A percentile compares a stretch with the other conserved stretches of the same genome.
Evolutionary conservation across 2,797 vertebrate species (phyloP).

Genomic region (Hephaestus fuliginosus): DNA sequence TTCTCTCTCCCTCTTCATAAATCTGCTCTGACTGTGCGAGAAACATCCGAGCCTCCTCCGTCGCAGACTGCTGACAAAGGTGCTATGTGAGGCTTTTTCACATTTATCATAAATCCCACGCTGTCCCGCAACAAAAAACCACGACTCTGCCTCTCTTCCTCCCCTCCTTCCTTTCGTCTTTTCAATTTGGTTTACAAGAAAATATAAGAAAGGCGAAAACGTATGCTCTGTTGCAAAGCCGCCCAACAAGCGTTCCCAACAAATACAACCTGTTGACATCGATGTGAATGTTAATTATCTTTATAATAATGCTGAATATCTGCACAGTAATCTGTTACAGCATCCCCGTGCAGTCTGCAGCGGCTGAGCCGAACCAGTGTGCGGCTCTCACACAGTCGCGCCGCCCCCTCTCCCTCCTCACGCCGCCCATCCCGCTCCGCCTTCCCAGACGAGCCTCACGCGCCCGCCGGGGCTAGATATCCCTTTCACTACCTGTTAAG

Average conservation of each 20-base stretch:
- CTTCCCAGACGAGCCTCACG: conserved; percentile 38
- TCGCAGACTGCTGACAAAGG: conserved; percentile 61
- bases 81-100: conserved; percentile 27
- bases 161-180: background rate
- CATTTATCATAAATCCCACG: conserved; percentile 10
- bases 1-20: background rate
- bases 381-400: background rate
- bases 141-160: background rate
- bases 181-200: conserved; percentile 21
- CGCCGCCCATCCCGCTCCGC: conserved; percentile 31
- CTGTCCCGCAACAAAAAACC: background rate
- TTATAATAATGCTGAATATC: conserved; percentile 7
- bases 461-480: conserved; percentile 17
- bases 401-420: conserved; percentile 19
- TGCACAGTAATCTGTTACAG: background rate
- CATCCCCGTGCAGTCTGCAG: background rate
- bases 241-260: background rate
- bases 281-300: background rate
- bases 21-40: conserved; percentile 39
- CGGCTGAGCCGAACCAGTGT: background rate
- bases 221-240: background rate
- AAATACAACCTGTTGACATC: conserved; percentile 30
- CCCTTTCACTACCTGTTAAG: conserved; percentile 70
- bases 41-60: conserved; percentile 9
- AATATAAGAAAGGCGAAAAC: conserved; percentile 12